Conservation (phyloP, 2,797 vertebrate species). For the Notolepis coatsorum region DNA sequence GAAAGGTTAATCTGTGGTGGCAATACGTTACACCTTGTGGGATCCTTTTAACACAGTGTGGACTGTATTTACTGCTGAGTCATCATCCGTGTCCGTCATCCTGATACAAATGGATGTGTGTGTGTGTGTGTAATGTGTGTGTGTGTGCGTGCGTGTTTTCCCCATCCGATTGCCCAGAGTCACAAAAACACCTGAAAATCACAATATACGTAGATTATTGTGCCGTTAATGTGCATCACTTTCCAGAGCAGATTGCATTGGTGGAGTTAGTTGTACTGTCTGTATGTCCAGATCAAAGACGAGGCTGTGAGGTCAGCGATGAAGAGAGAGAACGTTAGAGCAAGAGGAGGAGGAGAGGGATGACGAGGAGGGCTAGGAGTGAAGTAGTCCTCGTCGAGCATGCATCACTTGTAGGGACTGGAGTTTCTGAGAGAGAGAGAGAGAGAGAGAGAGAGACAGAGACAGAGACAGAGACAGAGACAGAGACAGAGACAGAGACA, state of each 20-base stretch:
- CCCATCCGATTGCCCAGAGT: no score
- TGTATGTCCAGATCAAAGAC: slow-evolving; percentile 8
- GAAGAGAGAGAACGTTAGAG: slow-evolving; percentile 58
- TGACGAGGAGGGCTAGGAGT: slow-evolving; percentile 48
- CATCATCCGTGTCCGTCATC: no score
- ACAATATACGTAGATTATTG: slow-evolving; percentile 31
- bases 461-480: neutral
- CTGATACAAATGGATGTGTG: neutral
- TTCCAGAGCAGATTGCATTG: slow-evolving; percentile 26
- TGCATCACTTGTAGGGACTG: slow-evolving; percentile 11
- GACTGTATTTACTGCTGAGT: no score
- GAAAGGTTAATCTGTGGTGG: no score
- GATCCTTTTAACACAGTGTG: no score
- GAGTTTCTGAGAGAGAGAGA: slow-evolving; percentile 49
- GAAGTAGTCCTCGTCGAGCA: slow-evolving; percentile 29
- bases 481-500: neutral
- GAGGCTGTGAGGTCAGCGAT: slow-evolving; percentile 13
- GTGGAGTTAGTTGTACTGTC: slow-evolving; percentile 19
- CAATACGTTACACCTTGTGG: no score
- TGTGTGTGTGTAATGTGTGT: slow-evolving; percentile 1
- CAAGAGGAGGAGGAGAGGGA: slow-evolving; percentile 52
- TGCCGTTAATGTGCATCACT: slow-evolving; percentile 4
- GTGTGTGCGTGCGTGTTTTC: neutral
- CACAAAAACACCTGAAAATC: no score
- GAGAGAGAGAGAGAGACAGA: neutral